Percentiles rank a stretch among this genome's conserved stretches.
Conservation (phyloP, 2,888 invertebrate species). For the Eudemis profundana region DNA sequence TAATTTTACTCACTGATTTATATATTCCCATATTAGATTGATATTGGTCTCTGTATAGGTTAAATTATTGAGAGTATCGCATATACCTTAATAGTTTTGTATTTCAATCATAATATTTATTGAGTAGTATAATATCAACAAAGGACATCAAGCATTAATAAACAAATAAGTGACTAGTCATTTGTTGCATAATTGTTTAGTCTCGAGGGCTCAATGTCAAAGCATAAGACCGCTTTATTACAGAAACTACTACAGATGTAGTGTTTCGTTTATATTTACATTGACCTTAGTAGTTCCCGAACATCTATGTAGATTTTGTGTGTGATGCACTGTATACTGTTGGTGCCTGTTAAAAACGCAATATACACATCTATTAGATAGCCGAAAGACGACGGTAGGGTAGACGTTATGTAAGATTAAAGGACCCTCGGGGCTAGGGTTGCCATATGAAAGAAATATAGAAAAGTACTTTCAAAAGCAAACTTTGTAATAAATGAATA, state of each 20-base stretch:
- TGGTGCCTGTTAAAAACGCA: background rate
- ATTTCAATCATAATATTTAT: no score
- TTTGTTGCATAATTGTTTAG: conserved; percentile 59
- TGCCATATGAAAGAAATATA: no score
- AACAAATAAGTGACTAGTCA: conserved; percentile 55
- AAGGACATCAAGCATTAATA: conserved; percentile 7
- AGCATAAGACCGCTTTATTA: conserved; percentile 51
- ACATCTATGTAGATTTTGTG: background rate
- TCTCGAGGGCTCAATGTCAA: conserved; percentile 49
- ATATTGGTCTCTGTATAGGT: background rate
- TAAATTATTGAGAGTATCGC: background rate
- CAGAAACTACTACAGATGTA: conserved; percentile 49
- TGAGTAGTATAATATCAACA: background rate
- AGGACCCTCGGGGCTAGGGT: no score
- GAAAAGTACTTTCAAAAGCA: no score
- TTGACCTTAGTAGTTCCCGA: background rate
- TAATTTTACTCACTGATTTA: no score
- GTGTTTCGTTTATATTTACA: conserved; percentile 42
- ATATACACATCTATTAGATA: background rate
- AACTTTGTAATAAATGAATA: no score
- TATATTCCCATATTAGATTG: no score
- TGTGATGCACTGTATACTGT: background rate
- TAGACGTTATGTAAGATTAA: no score
- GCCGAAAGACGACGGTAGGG: no score
- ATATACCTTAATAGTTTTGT: background rate